Conservation (phyloP, 1,140 invertebrate genomes). For the Pseudomyrmex cubaensis region DNA sequence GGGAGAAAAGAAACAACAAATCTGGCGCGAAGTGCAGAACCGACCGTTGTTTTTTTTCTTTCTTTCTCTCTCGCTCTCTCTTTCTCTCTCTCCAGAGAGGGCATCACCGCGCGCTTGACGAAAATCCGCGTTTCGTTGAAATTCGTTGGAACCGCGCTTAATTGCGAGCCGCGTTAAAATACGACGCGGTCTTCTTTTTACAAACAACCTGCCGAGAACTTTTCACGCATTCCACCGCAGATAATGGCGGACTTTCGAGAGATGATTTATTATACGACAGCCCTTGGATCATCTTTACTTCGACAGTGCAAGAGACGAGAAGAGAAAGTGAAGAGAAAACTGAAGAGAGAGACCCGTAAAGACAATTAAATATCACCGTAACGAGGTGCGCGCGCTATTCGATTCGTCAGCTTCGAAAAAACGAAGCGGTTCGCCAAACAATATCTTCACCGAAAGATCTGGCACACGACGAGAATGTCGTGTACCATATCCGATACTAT, state of each 20-base stretch:
- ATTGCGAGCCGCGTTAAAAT: constrained; percentile 51
- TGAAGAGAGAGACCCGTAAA: background rate
- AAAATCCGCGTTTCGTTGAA: constrained; percentile 67
- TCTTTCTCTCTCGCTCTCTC: background rate
- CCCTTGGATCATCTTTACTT: constrained; percentile 1
- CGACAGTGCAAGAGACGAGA: background rate
- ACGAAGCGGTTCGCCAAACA: background rate
- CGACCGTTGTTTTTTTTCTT: constrained; percentile 33
- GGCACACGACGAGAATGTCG: background rate
- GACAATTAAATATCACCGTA: constrained; percentile 13
- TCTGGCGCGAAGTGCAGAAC: constrained; percentile 56
- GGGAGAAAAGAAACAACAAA: constrained; percentile 62
- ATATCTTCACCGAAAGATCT: background rate
- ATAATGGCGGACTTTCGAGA: constrained; percentile 25
- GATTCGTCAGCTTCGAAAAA: background rate
- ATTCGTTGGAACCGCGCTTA: constrained; percentile 64
- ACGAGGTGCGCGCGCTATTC: background rate
- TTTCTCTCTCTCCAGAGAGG: background rate
- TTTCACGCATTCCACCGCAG: background rate
- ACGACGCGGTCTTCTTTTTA: constrained; percentile 18
- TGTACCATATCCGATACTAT: constrained; percentile 17
- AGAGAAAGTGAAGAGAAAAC: background rate
- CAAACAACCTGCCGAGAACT: background rate
- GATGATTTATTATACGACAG: background rate
- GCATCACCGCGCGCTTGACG: constrained; percentile 18